These are phyloP conservation scores for Pomatorhinus ruficollis DNA, from an alignment of 2,113 vertebrate genomes.

Conservation along the genomic window DNA sequence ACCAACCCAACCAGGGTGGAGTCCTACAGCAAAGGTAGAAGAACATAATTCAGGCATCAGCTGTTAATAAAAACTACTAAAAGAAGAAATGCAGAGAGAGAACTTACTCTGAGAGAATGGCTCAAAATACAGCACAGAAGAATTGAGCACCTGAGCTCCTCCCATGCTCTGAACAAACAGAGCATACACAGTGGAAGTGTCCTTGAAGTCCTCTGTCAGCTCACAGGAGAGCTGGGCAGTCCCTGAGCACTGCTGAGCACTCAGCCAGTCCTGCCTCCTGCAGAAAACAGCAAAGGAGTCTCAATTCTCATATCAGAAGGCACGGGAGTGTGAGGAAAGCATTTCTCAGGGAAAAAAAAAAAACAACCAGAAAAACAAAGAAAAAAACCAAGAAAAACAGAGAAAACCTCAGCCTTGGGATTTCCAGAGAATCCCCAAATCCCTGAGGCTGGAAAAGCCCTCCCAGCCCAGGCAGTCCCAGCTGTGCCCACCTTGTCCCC, in stretches of 20 bases:
- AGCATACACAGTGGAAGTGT: fast-evolving
- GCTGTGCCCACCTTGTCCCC: not conserved
- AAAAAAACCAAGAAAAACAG: not conserved
- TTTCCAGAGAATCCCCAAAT: not conserved
- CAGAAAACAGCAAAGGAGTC: not conserved
- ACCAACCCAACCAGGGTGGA: not conserved
- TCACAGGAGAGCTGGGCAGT: conserved; percentile 54
- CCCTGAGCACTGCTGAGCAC: conserved; percentile 40
- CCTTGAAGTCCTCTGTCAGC: conserved; percentile 48
- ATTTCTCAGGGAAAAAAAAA: not conserved
- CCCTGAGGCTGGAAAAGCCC: not conserved
- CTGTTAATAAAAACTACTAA: not conserved
- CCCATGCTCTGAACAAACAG: not conserved
- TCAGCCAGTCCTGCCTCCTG: not conserved
- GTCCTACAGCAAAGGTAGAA: not conserved
- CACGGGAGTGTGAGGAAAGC: fast-evolving
- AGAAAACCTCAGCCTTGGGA: not conserved
- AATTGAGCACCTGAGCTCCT: not conserved
- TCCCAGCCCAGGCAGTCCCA: fast-evolving
- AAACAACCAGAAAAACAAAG: not conserved
- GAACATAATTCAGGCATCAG: not conserved
- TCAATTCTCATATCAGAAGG: not conserved
- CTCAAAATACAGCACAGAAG: fast-evolving
- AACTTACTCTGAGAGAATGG: conserved; percentile 19
- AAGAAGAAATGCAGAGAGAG: not conserved